These are phyloP conservation scores for Salticus scenicus DNA, from an alignment of 2,888 invertebrate genomes.

Conservation along the genomic window DNA sequence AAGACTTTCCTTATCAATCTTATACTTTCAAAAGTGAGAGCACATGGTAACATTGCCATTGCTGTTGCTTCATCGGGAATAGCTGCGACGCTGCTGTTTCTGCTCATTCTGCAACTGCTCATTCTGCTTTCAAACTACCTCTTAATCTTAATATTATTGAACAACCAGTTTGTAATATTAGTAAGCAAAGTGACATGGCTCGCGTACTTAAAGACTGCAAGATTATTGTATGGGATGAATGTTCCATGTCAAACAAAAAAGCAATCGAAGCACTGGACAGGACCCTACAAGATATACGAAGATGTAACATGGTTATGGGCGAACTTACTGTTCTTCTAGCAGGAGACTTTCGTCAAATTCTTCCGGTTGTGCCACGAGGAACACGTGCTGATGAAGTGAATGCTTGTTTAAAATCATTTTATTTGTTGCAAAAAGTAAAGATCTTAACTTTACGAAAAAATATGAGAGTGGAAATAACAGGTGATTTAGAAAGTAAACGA, in stretches of 20 bases:
- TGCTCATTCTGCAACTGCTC: slow-evolving; percentile 56
- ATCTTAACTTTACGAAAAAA: slow-evolving; percentile 54
- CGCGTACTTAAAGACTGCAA: neutral
- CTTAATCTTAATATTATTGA: slow-evolving; percentile 60
- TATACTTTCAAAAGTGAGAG: no score
- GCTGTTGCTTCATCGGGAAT: slow-evolving; percentile 74
- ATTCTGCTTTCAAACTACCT: no score
- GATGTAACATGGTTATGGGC: slow-evolving; percentile 61
- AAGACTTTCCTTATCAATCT: neutral
- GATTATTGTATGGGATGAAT: slow-evolving; percentile 76
- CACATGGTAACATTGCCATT: no score
- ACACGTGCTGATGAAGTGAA: slow-evolving; percentile 71
- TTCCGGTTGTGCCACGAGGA: slow-evolving; percentile 71
- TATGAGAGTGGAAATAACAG: slow-evolving; percentile 64
- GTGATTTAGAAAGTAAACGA: slow-evolving; percentile 18
- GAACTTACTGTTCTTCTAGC: slow-evolving; percentile 71
- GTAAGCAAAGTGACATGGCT: neutral
- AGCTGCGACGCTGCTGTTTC: slow-evolving; percentile 71
- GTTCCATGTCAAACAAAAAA: slow-evolving; percentile 75
- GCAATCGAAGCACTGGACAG: slow-evolving; percentile 72
- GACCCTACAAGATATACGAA: slow-evolving; percentile 46
- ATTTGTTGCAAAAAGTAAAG: slow-evolving; percentile 70
- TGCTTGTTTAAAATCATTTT: slow-evolving; percentile 70
- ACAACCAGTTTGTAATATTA: no score
- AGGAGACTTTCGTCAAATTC: slow-evolving; percentile 72